These are phyloP conservation scores for Alloplasta piceator DNA, from an alignment of 2,888 invertebrate genomes.

Conservation along the genomic window DNA sequence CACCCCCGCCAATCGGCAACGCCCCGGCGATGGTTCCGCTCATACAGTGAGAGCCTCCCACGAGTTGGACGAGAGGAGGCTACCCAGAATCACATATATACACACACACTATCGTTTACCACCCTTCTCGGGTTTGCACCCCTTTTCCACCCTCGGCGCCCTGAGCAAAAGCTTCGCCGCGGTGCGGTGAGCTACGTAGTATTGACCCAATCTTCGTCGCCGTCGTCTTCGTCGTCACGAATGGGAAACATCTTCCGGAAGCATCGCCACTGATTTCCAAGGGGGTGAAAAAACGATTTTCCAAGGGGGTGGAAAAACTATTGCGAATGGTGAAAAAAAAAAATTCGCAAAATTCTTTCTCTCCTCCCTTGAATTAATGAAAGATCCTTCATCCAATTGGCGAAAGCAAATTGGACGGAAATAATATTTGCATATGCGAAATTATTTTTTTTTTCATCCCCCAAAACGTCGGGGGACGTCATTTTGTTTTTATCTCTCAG, in stretches of 20 bases:
- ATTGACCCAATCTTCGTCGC: slow-evolving; percentile 64
- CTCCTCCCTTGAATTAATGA: too few relatives aligned
- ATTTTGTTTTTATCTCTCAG: neutral
- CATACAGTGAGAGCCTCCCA: slow-evolving; percentile 50
- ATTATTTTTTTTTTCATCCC: too few relatives aligned
- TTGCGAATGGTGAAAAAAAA: too few relatives aligned
- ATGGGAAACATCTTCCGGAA: slow-evolving; percentile 15
- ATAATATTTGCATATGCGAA: too few relatives aligned
- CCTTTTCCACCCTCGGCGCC: slow-evolving; percentile 38
- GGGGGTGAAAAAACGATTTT: too few relatives aligned
- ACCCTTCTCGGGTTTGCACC: slow-evolving; percentile 26
- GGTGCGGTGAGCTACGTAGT: slow-evolving; percentile 46
- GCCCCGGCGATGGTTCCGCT: slow-evolving; percentile 59
- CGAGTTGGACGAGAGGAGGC: slow-evolving; percentile 56
- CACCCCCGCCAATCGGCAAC: slow-evolving; percentile 60
- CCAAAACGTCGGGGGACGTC: neutral
- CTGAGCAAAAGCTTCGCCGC: slow-evolving; percentile 17
- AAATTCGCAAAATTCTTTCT: too few relatives aligned
- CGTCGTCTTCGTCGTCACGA: slow-evolving; percentile 56
- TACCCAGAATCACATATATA: slow-evolving; percentile 27
- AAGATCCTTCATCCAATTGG: too few relatives aligned
- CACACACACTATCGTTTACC: slow-evolving; percentile 9
- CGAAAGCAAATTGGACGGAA: too few relatives aligned
- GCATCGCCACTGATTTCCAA: too few relatives aligned
- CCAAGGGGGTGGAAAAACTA: too few relatives aligned